Evolutionary conservation across 2,888 invertebrate genomes (phyloP).

Genomic region (Eristalis pertinax): DNA sequence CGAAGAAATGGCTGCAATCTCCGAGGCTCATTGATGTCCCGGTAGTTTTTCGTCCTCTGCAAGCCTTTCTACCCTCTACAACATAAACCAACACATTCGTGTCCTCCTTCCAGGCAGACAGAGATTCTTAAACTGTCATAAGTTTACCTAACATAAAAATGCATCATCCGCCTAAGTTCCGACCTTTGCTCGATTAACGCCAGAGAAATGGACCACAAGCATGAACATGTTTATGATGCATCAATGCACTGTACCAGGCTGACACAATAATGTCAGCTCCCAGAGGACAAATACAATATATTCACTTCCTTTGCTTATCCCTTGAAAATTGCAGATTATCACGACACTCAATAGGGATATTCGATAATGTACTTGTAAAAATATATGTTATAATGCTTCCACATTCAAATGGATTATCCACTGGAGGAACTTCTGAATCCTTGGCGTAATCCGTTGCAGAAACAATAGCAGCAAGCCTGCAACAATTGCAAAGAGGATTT

Average conservation of each 20-base stretch:
- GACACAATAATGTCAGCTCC: background rate
- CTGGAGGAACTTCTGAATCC: constrained; percentile 20
- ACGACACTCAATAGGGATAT: background rate
- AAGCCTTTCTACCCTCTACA: too few relatives aligned
- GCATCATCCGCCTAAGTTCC: too few relatives aligned
- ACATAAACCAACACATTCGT: too few relatives aligned
- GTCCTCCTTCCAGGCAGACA: too few relatives aligned
- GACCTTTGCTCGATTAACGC: too few relatives aligned
- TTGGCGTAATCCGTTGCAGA: constrained; percentile 37
- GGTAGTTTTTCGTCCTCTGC: too few relatives aligned
- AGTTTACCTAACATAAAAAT: too few relatives aligned
- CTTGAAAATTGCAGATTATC: background rate
- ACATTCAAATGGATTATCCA: constrained; percentile 47
- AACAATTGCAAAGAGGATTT: constrained; percentile 60
- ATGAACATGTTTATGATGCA: background rate
- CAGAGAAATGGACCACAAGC: too few relatives aligned
- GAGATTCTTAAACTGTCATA: too few relatives aligned
- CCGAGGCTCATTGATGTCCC: too few relatives aligned
- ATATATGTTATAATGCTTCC: constrained; percentile 36
- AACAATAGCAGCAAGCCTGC: constrained; percentile 26
- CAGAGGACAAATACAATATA: background rate
- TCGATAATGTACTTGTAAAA: constrained; percentile 28
- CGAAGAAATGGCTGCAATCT: too few relatives aligned
- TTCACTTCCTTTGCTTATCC: background rate
- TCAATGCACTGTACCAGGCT: background rate